Base-by-base conservation (phyloP, 1,140 invertebrate species). In the Pollicipes pollicipes region DNA sequence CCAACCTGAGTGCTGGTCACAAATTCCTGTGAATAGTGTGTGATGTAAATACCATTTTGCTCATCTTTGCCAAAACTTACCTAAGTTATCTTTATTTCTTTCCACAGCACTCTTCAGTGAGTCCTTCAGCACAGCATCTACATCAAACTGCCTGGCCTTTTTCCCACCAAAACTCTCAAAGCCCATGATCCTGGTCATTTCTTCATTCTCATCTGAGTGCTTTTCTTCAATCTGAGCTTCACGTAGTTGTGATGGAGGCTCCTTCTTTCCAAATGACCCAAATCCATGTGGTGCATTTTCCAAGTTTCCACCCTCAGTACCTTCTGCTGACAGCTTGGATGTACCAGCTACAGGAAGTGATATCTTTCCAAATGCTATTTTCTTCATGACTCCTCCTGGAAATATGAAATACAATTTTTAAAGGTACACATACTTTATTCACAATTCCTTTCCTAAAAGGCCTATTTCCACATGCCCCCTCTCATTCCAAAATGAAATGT, bases 101-200 rank as follows among this genome's bases (percentile, higher is more conserved):
- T 76, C 75, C 32, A 73, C 70, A 26, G 81, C 77, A 13, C 76
- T 79, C 68, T 78, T 79, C 2, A 79, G 78, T 17, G 81, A 82
- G 67, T 82, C 78, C 35, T 81, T 79, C 31, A 82, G 73, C 76
- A 83, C 79, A 69, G 82, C 78, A n/a, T 87, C 82, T 2, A 90
- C 82, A 75, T 90, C 84, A n/a, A 75, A 89, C 21, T 84, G 83
- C 77, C 89, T 88, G 0, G 88, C 88, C 76, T 89, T 90, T 73
- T 89, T 88, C 3, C 75, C 71, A 0, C 88, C 88, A 78, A 90
- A 90, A 21, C 85, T 83, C 68, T 84, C 84, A 69, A 90, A 87
- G 0, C 88, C 88, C 88, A 90, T 90, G 3, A 72, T 63, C 6
- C 24, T 68, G 3, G 71, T 30, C 70, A 75, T 71, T 45, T 71